A percentile compares a stretch with the other conserved stretches of the same genome.
Conservation (phyloP, 2,797 vertebrate genomes). For the Zalophus californianus region DNA sequence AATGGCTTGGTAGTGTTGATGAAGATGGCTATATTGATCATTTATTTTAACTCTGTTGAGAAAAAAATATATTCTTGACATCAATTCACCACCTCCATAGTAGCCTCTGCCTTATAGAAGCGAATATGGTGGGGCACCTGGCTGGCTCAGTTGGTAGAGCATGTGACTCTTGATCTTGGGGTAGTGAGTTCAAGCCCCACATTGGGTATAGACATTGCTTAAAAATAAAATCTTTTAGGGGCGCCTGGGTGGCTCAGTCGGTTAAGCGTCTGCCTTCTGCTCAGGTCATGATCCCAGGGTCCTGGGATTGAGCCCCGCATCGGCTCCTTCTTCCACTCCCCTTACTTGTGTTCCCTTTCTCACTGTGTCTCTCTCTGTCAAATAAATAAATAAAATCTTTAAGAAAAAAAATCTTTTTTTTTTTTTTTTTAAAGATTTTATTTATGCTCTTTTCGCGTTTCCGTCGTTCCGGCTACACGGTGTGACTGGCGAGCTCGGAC, state of each 20-base stretch:
- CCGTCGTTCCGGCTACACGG: rapidly evolving
- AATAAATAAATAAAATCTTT: too few relatives aligned
- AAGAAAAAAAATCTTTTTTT: too few relatives aligned
- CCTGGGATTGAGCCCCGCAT: too few relatives aligned
- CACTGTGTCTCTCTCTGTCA: too few relatives aligned
- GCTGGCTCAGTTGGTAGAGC: neutral
- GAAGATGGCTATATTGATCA: neutral
- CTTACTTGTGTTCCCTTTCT: too few relatives aligned
- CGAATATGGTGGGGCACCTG: neutral
- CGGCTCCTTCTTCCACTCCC: too few relatives aligned
- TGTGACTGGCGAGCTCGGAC: rapidly evolving
- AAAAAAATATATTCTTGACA: neutral
- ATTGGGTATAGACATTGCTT: neutral
- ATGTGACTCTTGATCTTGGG: neutral
- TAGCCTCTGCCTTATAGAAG: neutral
- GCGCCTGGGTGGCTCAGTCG: too few relatives aligned
- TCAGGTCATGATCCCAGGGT: too few relatives aligned
- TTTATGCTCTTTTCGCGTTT: neutral
- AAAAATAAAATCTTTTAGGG: neutral
- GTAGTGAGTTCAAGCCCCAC: neutral
- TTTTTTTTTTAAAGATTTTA: too few relatives aligned
- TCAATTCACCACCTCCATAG: neutral
- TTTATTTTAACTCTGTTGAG: neutral
- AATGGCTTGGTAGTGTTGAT: neutral
- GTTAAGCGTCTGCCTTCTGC: too few relatives aligned